Conservation (phyloP, 2,888 invertebrate genomes). For the Aspidiotus rigidus region DNA sequence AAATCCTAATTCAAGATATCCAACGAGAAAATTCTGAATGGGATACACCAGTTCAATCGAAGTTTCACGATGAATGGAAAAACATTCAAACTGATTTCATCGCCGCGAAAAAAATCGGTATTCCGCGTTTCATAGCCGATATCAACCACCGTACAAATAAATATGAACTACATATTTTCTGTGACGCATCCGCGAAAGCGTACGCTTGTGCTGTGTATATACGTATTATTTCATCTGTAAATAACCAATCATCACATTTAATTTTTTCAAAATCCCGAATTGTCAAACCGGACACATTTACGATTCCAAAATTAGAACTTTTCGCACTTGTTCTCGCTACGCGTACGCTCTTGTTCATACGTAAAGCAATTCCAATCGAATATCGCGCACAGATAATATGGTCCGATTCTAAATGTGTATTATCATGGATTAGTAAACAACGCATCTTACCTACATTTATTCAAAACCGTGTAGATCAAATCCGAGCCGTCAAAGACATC, state of each 20-base stretch:
- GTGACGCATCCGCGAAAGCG: background rate
- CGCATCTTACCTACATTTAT: background rate
- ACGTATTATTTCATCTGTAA: background rate
- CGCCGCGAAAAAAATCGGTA: background rate
- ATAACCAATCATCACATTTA: background rate
- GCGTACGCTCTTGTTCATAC: background rate
- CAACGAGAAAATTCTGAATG: background rate
- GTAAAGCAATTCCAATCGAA: background rate
- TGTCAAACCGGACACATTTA: background rate
- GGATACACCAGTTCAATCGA: background rate
- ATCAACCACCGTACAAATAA: background rate
- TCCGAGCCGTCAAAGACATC: background rate
- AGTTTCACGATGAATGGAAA: background rate
- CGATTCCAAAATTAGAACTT: background rate
- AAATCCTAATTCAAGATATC: background rate
- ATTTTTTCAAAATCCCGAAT: background rate
- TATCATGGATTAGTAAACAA: background rate
- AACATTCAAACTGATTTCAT: background rate
- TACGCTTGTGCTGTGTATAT: background rate
- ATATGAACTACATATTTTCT: background rate
- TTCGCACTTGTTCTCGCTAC: background rate
- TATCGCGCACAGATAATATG: background rate
- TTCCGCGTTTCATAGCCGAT: background rate
- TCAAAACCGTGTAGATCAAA: background rate
- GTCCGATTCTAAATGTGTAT: conserved; percentile 5